Evolutionary conservation across 2,797 vertebrate genomes (phyloP), one percentile per base, ranked within the genome.

Genomic region (Sus cebifrons): DNA sequence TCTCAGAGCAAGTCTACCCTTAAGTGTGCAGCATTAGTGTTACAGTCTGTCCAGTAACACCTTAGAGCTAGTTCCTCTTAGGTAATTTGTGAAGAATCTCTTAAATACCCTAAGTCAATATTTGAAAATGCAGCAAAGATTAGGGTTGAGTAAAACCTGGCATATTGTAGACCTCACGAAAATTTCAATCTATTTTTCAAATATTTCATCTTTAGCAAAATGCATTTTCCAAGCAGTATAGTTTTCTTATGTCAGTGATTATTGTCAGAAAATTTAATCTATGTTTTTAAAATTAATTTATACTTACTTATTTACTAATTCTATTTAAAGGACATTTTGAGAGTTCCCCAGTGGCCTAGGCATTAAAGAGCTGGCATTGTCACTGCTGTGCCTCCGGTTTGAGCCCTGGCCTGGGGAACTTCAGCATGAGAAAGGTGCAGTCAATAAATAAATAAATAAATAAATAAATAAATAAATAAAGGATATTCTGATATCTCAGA

Each of bases 221-320:
- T 60, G 14, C 17, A 92, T 70, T 90, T 94, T 75, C 10, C 36
- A 84, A 70, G 16, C 32, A 78, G 29, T 68, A 83, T 6, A 58
- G 83, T 87, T 84, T 17, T 15, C 56, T 92, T 90, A 84, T 62
- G 20, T 68, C 70, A 78, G 32, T 62, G 27, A 62, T 6, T 44
- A 79, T 58, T 81, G 20, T 52, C 74, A 79, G 21, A 94, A 92
- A 83, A 44, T 70, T 62, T 90, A 65, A 93, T 32, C 29, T 49
- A 25, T 74, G 27, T 54, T 71, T 93, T 86, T 27, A 60, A 54
- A 54, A 88, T 78, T 83, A 60, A 84, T 56, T 89, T 92, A 79
- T 83, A 54, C 27, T 87, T 71, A 68, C 6, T 83, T 71, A 68
- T 5, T 83, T 2, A 60, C 36, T 70, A 93, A 70, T 86, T 94